Evolutionary conservation across 2,888 invertebrate species (phyloP).

Genomic region (Slavum lentiscoides): DNA sequence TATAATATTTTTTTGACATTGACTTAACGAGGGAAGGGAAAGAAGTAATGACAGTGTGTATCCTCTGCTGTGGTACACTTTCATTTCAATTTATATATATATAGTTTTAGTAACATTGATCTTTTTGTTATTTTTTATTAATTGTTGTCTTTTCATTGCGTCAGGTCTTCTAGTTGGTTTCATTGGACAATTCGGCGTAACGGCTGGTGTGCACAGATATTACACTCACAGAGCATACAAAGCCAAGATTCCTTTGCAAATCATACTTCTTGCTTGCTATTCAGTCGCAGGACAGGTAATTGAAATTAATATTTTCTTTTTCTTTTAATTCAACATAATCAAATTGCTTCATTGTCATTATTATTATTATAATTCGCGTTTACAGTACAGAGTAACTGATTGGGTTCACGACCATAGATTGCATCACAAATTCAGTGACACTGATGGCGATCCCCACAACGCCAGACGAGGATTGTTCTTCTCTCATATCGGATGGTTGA

Average conservation of each 20-base stretch:
- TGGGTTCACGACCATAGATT: constrained; percentile 79
- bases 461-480: constrained; percentile 85
- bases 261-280: constrained; percentile 60
- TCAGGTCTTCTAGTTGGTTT: constrained; percentile 46
- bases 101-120: neutral
- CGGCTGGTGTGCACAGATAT: constrained; percentile 70
- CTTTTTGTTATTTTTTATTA: neutral
- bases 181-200: constrained; percentile 69
- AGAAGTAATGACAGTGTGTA: too few species aligned
- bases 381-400: constrained; percentile 70
- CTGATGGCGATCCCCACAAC: constrained; percentile 82
- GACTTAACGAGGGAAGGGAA: neutral
- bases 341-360: neutral
- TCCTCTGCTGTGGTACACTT: too few species aligned
- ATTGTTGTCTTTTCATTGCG: neutral
- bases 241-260: constrained; percentile 66
- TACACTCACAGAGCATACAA: constrained; percentile 69
- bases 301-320: constrained; percentile 27
- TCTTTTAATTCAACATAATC: neutral
- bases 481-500: constrained; percentile 90
- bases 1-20: constrained; percentile 2
- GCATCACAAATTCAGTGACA: constrained; percentile 76
- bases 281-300: constrained; percentile 71
- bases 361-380: neutral
- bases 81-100: too few species aligned